Conservation (phyloP, 2,797 vertebrate genomes). For the Octomys mimax region DNA sequence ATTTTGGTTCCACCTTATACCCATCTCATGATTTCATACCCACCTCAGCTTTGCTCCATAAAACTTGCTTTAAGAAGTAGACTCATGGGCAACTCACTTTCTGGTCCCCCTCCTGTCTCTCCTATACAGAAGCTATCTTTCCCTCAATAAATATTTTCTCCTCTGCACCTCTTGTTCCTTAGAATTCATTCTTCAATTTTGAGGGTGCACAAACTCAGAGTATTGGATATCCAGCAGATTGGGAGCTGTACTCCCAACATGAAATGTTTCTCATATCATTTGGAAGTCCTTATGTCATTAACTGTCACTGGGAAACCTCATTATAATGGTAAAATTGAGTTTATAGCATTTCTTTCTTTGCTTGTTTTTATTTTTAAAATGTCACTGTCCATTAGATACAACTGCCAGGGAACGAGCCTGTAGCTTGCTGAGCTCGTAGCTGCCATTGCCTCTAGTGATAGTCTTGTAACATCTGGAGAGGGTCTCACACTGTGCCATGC, state of each 20-base stretch:
- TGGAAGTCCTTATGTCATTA: background rate
- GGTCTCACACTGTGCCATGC: background rate
- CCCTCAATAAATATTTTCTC: background rate
- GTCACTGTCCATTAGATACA: too few relatives aligned
- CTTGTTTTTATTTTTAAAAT: conserved; percentile 2
- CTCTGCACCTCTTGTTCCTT: background rate
- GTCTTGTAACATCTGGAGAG: background rate
- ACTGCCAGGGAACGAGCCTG: background rate
- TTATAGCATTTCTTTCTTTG: conserved; percentile 9
- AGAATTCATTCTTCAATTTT: background rate
- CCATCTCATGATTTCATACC: background rate
- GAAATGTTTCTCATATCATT: background rate
- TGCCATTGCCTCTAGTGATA: background rate
- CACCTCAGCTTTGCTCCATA: background rate
- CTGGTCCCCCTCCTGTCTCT: too few relatives aligned
- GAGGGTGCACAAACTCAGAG: background rate
- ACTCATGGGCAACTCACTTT: background rate
- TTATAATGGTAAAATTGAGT: background rate
- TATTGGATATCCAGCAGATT: background rate
- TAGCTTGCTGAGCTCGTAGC: background rate
- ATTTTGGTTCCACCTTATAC: background rate
- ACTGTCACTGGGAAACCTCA: background rate
- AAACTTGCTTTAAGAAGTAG: background rate
- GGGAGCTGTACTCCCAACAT: background rate
- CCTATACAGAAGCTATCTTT: background rate